Base-by-base conservation (phyloP, 2,113 vertebrate genomes). In the Grammomys surdaster region DNA sequence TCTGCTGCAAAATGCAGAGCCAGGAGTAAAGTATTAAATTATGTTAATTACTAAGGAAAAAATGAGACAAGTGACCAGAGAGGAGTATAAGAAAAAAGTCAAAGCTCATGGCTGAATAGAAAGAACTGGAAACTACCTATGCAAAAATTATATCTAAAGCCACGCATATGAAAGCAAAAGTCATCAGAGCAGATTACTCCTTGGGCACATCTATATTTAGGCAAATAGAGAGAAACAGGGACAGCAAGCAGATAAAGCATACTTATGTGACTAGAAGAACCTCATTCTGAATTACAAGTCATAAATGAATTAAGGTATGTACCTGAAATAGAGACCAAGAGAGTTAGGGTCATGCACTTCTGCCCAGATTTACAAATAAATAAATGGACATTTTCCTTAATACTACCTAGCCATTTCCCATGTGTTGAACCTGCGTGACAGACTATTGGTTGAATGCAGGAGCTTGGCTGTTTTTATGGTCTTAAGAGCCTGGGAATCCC, bases 341-440 rank as follows among this genome's bases (percentile, higher is more conserved):
- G 17, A 67, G 3, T 81, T 14, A 94, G 36, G 3, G 12, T 7
- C 16, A 65, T 10, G 7, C 24, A 43, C 33, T 36, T 58, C 36
- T n/a, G 9, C 31, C 43, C 0, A 67, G 43, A 88, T 73, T 56
- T 70, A 78, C 89, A 91, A 73, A 48, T 24, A 94, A 96, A 72
- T 93, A 88, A 95, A 90, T 90, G 46, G 95, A 94, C n/a, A 54
- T 81, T 81, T 88, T 60, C 33, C 46, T 95, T 60, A 76, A 91
- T 7, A 48, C 67, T 24, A 91, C 28, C 46, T 78, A 77, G 82
- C 7, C 82, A 96, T 73, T 78, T 82, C 70, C 19, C 82, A 60
- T 54, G 88, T 3, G 1, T 16, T 81, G 8, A 14, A 90, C 67
- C 4, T 24, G 24, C 96, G 1, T 73, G 26, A 77, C 69, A 92